Conservation (phyloP, 2,888 invertebrate species). For the Perizoma affinitatum region DNA sequence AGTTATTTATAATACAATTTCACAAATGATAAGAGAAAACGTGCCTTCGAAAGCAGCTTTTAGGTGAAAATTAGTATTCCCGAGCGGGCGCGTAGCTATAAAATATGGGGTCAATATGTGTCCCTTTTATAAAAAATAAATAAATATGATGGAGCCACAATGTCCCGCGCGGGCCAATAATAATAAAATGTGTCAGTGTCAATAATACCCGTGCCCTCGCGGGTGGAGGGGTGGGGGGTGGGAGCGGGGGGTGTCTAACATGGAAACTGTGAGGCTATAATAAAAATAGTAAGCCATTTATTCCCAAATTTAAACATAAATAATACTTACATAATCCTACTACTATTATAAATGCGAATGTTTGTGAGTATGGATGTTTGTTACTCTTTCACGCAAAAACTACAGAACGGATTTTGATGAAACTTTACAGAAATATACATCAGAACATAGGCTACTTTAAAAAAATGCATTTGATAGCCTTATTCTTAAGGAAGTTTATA, state of each 20-base stretch:
- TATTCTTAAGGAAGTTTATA: too few species aligned
- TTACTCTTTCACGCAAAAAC: too few species aligned
- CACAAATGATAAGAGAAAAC: constrained; percentile 21
- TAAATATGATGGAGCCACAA: constrained; percentile 38
- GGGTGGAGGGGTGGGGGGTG: constrained; percentile 2
- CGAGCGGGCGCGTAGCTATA: constrained; percentile 30
- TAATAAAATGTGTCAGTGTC: constrained; percentile 40
- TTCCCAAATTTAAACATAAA: too few species aligned
- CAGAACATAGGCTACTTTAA: too few species aligned
- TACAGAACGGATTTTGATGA: too few species aligned
- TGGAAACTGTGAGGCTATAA: too few species aligned
- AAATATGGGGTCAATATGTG: constrained; percentile 41
- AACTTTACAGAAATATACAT: too few species aligned
- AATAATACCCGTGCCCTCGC: constrained; percentile 26
- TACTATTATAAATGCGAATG: too few species aligned
- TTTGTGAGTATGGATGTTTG: too few species aligned
- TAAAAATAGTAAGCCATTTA: too few species aligned
- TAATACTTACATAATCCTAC: too few species aligned
- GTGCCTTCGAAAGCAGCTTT: constrained; percentile 14
- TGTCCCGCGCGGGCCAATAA: constrained; percentile 33
- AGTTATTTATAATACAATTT: constrained; percentile 3
- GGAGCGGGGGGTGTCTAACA: neutral
- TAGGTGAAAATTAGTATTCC: constrained; percentile 38
- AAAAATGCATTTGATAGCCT: too few species aligned
- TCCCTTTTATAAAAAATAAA: constrained; percentile 40